Conservation (phyloP, 2,797 vertebrate species). For the Hybognathus amarus region DNA sequence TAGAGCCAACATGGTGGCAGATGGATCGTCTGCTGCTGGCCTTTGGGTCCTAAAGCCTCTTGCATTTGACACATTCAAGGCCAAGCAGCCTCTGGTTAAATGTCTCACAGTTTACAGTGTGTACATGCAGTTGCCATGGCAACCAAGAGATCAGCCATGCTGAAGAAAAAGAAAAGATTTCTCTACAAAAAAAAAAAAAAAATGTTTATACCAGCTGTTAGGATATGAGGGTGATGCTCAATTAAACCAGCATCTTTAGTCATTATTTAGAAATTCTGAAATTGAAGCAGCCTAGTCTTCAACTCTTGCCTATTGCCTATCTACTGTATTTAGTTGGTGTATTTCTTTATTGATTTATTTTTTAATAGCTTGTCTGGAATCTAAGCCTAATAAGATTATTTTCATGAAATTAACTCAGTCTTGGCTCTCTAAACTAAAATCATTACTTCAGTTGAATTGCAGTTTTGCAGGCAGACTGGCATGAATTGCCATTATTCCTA, state of each 20-base stretch:
- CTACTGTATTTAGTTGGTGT: slow-evolving; percentile 16
- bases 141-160: slow-evolving; percentile 70
- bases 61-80: slow-evolving; percentile 34
- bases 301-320: neutral
- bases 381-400: neutral
- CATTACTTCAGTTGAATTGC: slow-evolving; percentile 72
- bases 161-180: slow-evolving; percentile 70
- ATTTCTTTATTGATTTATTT: slow-evolving; percentile 29
- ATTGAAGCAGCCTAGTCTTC: slow-evolving; percentile 8
- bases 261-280: slow-evolving; percentile 27
- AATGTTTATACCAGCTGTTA: slow-evolving; percentile 67
- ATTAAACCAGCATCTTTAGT: slow-evolving; percentile 44
- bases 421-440: slow-evolving; percentile 70
- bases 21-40: slow-evolving; percentile 74
- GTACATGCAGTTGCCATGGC: slow-evolving; percentile 72
- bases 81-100: slow-evolving; percentile 58
- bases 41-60: slow-evolving; percentile 53
- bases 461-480: slow-evolving; percentile 8
- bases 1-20: slow-evolving; percentile 77
- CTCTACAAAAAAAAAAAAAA: slow-evolving; percentile 46
- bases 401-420: slow-evolving; percentile 25
- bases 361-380: neutral
- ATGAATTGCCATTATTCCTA: neutral
- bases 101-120: slow-evolving; percentile 69
- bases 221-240: slow-evolving; percentile 41